Base-by-base conservation (phyloP, 2,797 vertebrate genomes). In the Chelon labrosus region DNA sequence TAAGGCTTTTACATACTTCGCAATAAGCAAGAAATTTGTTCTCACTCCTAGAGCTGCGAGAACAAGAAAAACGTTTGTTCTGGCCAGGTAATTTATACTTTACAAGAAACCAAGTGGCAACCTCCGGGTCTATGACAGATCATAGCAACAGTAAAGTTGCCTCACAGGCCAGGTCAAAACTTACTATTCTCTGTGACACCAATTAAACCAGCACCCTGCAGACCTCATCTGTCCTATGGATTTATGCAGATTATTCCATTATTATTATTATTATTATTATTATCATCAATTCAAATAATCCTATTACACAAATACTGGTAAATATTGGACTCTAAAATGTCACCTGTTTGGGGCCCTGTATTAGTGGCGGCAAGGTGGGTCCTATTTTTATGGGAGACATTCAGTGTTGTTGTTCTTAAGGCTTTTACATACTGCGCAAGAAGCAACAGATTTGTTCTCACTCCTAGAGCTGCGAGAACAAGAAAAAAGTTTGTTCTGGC, bases 91-190 rank as follows among this genome's bases (percentile, higher is more conserved):
- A 22, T 22, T 22, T 22, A 22, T 22, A 22, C 22, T 22, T 22
- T 22, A 22, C 22, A 22, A 22, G 22, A 22, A 22, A 22, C 22
- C 22, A 22, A 22, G 22, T 22, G 3, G 22, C 22, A 22, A 22
- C 22, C 22, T 22, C 22, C n/a, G n/a, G n/a, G n/a, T n/a, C n/a
- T n/a, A n/a, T 96, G 62, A 91, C 90, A 2, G 89, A 80, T 19
- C 94, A 97, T 65, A 91, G 86, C 89, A 97, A 91, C 37, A 89
- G 88, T 63, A 94, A 93, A n/a, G 92, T 97, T 44, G 94, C 90
- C 19, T 92, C 94, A 1, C 95, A 95, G 89, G 96, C 96, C 7
- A 82, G 74, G 55, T 91, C 91, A 10, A 90, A 96, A 3, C 68
- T 97, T 69, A 80, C 92, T 49, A 49, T 92, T 46, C 88, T 97